phyloP scores from a whole-genome alignment of 1,140 invertebrate genomes.

The Eulimnadia texana region DNA sequence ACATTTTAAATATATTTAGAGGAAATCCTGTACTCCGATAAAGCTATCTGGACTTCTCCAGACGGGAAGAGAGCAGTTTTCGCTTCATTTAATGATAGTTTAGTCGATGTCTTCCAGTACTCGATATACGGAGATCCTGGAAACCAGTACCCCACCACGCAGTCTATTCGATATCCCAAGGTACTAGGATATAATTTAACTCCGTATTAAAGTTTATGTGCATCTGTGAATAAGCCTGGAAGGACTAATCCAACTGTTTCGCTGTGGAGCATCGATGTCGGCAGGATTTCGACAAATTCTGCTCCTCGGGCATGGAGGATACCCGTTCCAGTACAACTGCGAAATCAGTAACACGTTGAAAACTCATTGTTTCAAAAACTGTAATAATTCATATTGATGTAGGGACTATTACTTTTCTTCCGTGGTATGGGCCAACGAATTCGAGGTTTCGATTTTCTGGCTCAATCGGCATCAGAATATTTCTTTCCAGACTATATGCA shows the following conservation, averaged over 20 bases:
- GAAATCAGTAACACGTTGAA: not conserved
- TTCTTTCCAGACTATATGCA: constrained; percentile 42
- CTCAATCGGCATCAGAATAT: constrained; percentile 72
- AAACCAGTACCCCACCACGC: constrained; percentile 29
- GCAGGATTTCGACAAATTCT: not conserved
- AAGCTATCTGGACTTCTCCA: constrained; percentile 78
- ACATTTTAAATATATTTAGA: constrained; percentile 41
- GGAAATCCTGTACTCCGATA: constrained; percentile 72
- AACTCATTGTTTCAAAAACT: not conserved
- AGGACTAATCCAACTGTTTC: constrained; percentile 57
- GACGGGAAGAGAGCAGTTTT: constrained; percentile 58
- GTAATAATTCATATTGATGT: constrained; percentile 1
- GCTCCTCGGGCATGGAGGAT: not conserved
- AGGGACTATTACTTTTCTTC: constrained; percentile 50
- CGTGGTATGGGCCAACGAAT: constrained; percentile 60
- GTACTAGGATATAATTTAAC: too few species aligned
- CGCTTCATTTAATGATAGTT: constrained; percentile 66
- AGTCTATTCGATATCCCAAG: constrained; percentile 66
- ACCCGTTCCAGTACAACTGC: not conserved
- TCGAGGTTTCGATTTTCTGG: constrained; percentile 57
- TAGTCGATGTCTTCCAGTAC: constrained; percentile 32
- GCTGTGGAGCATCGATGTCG: constrained; percentile 49
- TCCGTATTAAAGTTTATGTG: too few species aligned
- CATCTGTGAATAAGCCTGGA: constrained; percentile 39
- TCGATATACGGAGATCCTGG: constrained; percentile 32